Evolutionary conservation across 2,888 invertebrate genomes (phyloP).

Genomic region (Campoletis raptor): DNA sequence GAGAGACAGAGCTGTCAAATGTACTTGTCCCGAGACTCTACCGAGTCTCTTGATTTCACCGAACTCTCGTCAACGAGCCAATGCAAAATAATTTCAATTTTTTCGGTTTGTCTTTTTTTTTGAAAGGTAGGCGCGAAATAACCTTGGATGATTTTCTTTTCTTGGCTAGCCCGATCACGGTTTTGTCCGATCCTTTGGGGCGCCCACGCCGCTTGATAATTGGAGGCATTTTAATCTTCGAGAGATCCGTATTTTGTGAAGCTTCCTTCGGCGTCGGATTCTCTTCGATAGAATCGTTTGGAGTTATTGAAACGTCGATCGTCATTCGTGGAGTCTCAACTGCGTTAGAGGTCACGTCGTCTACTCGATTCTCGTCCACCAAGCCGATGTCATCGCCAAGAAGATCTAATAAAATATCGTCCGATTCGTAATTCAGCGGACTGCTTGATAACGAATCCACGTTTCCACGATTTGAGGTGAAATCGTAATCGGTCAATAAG

Average conservation of each 20-base stretch:
- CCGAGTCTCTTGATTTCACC: no score
- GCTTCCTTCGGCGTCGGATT: not conserved
- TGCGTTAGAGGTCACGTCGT: no score
- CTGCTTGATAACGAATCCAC: not conserved
- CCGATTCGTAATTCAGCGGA: not conserved
- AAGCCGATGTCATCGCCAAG: no score
- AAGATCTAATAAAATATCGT: not conserved
- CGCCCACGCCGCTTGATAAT: not conserved
- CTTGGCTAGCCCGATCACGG: not conserved
- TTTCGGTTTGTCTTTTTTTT: not conserved
- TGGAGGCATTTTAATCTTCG: conserved; percentile 1
- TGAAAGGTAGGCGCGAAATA: not conserved
- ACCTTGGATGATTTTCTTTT: not conserved
- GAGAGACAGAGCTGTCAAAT: no score
- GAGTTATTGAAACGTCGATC: no score
- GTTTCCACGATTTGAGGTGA: not conserved
- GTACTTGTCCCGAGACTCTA: no score
- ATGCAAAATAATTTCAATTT: not conserved
- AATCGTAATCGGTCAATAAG: not conserved
- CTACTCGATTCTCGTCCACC: no score
- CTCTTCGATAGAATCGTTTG: not conserved
- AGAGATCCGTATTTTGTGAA: not conserved
- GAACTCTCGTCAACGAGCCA: not conserved
- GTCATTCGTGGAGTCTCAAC: not conserved
- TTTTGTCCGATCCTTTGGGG: conserved; percentile 28